phyloP scores from a whole-genome alignment of 23 tunicate genomes.

The Trididemnum nubilum region DNA sequence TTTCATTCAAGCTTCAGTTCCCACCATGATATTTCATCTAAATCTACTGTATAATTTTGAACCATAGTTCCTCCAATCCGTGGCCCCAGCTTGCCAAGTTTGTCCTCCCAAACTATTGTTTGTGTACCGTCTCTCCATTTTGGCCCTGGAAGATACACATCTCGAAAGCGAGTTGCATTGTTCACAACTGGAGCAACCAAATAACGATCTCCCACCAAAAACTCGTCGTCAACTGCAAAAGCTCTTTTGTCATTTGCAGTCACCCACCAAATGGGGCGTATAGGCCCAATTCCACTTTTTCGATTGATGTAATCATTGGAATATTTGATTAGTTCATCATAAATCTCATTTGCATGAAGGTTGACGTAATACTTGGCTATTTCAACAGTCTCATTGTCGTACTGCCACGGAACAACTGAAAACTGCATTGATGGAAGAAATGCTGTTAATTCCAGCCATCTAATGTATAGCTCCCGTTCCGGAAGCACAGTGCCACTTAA shows the following conservation, averaged over 20 bases:
- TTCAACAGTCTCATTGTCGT: conserved; percentile 63
- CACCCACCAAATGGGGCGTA: conserved; percentile 90
- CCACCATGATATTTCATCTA: conserved; percentile 92
- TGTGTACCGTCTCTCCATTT: conserved; percentile 45
- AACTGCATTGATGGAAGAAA: conserved; percentile 85
- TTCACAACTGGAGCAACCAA: conserved; percentile 86
- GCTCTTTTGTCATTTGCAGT: conserved; percentile 42
- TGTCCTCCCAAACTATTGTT: conserved; percentile 56
- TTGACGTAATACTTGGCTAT: conserved; percentile 52
- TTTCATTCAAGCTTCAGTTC: too few relatives aligned
- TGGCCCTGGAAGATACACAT: conserved; percentile 88
- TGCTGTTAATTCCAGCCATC: conserved; percentile 82
- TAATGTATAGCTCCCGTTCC: conserved; percentile 76
- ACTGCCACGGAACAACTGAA: conserved; percentile 93
- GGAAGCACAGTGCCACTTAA: conserved; percentile 46
- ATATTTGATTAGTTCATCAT: conserved; percentile 47
- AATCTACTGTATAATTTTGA: conserved; percentile 43
- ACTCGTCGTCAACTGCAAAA: conserved; percentile 71
- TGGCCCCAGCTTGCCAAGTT: conserved; percentile 39
- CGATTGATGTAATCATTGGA: conserved; percentile 51
- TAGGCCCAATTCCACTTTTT: conserved; percentile 64
- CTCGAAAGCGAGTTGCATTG: conserved; percentile 57
- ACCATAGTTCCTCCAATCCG: conserved; percentile 49
- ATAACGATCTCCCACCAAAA: conserved; percentile 75
- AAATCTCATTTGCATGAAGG: conserved; percentile 66